Percentiles rank a stretch among this genome's conserved stretches.
Conservation (phyloP, 2,113 vertebrate species). For the Acanthisitta chloris region DNA sequence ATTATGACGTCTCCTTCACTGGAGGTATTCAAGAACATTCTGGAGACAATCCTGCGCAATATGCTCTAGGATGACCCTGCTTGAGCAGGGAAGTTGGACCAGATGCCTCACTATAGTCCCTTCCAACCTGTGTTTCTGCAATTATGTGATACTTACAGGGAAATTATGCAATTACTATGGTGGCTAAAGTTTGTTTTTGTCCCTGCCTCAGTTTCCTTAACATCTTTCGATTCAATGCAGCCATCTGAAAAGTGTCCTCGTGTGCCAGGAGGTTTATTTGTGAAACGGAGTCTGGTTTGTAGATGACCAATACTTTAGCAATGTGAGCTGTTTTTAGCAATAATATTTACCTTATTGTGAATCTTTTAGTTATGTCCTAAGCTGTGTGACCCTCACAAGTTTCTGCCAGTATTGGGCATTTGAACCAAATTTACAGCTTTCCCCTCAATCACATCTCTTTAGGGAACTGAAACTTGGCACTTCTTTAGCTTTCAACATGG, state of each 20-base stretch:
- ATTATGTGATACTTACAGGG: background rate
- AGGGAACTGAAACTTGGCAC: conserved; percentile 12
- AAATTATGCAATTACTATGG: background rate
- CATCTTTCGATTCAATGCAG: background rate
- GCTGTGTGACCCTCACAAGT: background rate
- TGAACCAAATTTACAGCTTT: background rate
- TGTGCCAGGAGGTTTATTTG: background rate
- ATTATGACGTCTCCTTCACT: background rate
- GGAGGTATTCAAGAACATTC: fast-evolving
- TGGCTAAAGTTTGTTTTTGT: background rate
- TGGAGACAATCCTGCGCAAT: background rate
- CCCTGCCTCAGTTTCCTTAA: background rate
- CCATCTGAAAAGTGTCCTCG: background rate
- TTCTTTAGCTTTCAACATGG: background rate
- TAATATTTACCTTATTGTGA: background rate
- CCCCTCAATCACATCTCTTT: background rate
- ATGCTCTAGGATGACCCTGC: background rate
- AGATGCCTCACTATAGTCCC: background rate
- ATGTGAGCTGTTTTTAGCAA: background rate
- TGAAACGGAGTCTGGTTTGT: background rate
- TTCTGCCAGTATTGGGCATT: conserved; percentile 2
- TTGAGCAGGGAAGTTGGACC: background rate
- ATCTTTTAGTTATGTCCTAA: background rate
- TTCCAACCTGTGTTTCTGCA: background rate
- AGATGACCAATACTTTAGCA: background rate